Evolutionary conservation across 92 coral and sea anemone species (phyloP).

Genomic region (Porites divaricata): DNA sequence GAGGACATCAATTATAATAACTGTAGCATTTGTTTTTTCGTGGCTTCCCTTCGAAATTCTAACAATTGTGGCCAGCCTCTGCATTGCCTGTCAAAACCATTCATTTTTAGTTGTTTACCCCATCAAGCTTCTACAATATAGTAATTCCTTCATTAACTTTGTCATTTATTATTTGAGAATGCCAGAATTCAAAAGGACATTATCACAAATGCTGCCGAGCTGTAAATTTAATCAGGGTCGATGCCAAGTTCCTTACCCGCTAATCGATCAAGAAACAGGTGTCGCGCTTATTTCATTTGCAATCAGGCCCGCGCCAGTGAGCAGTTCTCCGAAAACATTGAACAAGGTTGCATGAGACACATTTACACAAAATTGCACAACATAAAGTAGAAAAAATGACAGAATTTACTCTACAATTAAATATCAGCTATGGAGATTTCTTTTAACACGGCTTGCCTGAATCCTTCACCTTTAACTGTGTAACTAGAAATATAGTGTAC

Average conservation of each 20-base stretch:
- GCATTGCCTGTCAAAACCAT: not conserved
- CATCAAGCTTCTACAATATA: conserved; percentile 25
- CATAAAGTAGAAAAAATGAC: too few species aligned
- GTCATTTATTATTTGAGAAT: conserved; percentile 19
- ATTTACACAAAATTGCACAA: too few species aligned
- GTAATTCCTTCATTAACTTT: conserved; percentile 21
- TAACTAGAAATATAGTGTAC: too few species aligned
- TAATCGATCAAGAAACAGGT: too few species aligned
- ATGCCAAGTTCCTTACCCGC: not conserved
- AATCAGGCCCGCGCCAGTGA: not conserved
- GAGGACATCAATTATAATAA: not conserved
- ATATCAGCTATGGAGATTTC: too few species aligned
- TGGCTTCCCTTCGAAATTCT: conserved; percentile 29
- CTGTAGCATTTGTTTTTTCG: not conserved
- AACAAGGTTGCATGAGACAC: too few species aligned
- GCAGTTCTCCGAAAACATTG: too few species aligned
- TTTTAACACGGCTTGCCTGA: too few species aligned
- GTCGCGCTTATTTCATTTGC: conserved; percentile 12
- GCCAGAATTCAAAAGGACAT: not conserved
- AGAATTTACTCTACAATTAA: too few species aligned
- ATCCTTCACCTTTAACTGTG: too few species aligned
- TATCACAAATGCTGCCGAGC: not conserved
- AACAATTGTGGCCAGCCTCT: not conserved
- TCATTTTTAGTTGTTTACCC: not conserved
- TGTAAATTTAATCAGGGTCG: not conserved